A percentile compares a stretch with the other conserved stretches of the same genome.
These are phyloP conservation scores for Paguma larvata DNA, from an alignment of 2,797 vertebrate genomes.

Conservation along the genomic window DNA sequence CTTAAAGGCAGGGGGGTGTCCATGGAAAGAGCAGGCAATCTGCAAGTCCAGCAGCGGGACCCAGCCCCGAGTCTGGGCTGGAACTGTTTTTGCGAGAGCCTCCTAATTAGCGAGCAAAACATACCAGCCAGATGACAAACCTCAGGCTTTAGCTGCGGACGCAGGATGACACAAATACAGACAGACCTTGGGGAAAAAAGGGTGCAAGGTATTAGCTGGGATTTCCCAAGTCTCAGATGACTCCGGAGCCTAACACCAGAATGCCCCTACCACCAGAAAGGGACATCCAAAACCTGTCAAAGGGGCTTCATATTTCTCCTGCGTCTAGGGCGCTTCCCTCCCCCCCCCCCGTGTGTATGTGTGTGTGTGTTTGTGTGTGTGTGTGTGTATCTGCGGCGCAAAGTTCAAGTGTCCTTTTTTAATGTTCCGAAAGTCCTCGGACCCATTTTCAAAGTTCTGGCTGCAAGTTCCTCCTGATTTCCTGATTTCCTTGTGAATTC, in stretches of 20 bases:
- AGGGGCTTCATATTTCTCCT: constrained; percentile 35
- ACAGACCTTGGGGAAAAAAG: not conserved
- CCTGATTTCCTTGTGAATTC: constrained; percentile 51
- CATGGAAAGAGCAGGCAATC: not conserved
- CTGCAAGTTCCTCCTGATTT: not conserved
- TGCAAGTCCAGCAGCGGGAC: not conserved
- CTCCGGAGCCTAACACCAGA: not conserved
- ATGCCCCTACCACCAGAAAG: not conserved
- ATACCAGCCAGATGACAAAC: constrained; percentile 48
- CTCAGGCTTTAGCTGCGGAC: constrained; percentile 36
- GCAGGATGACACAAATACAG: constrained; percentile 33
- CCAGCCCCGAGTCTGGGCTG: not conserved
- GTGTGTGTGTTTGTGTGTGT: not conserved
- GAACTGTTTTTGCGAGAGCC: not conserved
- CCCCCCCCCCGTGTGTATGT: not conserved
- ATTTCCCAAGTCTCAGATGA: constrained; percentile 46
- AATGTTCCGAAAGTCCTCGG: not conserved
- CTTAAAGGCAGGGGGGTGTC: not conserved
- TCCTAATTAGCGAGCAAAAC: constrained; percentile 57
- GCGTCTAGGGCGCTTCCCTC: not conserved
- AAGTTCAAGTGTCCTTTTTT: not conserved
- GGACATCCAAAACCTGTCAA: not conserved
- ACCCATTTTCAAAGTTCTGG: constrained; percentile 44
- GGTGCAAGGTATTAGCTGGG: not conserved
- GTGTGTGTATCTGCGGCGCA: not conserved